A percentile compares a stretch with the other conserved stretches of the same genome.
Conservation (phyloP, 2,797 vertebrate species). For the Oreortyx pictus region DNA sequence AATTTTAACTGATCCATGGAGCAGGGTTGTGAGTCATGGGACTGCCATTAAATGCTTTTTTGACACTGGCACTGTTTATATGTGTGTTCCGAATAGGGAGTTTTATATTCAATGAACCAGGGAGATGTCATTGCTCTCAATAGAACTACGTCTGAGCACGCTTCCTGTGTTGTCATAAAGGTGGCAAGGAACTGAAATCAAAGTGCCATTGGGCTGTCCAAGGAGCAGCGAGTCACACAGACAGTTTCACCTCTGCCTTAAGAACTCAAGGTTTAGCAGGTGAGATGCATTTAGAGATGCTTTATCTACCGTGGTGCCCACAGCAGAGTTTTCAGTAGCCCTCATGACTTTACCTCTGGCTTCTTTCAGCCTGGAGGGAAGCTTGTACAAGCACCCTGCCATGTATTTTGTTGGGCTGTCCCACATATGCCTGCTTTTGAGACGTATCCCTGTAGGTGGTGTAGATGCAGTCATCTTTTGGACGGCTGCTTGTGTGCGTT, state of each 20-base stretch:
- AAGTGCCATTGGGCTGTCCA: background rate
- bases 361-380: background rate
- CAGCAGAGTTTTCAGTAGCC: background rate
- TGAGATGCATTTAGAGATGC: background rate
- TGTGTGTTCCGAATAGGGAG: background rate
- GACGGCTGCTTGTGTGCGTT: background rate
- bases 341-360: background rate
- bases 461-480: background rate
- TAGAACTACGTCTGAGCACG: background rate
- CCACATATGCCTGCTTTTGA: background rate
- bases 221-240: rapidly evolving
- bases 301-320: background rate
- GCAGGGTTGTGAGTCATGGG: background rate
- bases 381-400: background rate
- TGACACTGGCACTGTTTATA: background rate
- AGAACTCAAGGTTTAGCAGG: background rate
- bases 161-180: background rate
- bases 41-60: background rate
- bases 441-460: background rate
- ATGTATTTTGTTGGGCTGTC: background rate
- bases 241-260: background rate
- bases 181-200: background rate
- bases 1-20: background rate
- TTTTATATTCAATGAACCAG: background rate
- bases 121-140: background rate